Base-by-base conservation (phyloP, 2,797 vertebrate species). In the Enteromius trimaculatus region DNA sequence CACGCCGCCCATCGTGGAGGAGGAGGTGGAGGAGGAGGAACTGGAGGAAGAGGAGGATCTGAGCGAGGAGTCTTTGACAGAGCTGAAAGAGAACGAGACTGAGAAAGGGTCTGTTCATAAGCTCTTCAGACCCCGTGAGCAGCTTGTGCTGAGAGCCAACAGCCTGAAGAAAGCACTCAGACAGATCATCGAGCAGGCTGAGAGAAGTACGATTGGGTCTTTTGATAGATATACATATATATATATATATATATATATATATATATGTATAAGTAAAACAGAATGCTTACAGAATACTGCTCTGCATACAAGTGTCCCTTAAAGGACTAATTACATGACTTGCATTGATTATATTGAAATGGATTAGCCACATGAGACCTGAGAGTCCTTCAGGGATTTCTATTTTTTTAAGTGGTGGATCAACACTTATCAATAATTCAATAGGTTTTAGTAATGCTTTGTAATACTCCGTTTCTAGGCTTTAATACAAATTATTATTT, bases 151-250 rank as follows among this genome's bases (percentile, higher is more conserved):
- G 14, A 90, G 98, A 44, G 98, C 98, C 82, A 97, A 99, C 93
- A 99, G 98, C 87, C 93, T 99, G 92, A 99, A 99, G 94, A 99
- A 99, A 88, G 98, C 97, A 0, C 95, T 99, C 79, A 93, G 97
- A 79, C 97, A 98, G 91, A 97, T 99, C 91, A 98, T 99, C 39
- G 96, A 98, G 86, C 97, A 99, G 92, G 96, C 97, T 0, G 96
- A 96, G 92, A 97, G 96, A 96, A 97, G 98, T 99, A 90, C 83
- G 71, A 17, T 23, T 19, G 21, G 4, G 69, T 42, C 31, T 77
- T 77, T 58, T 39, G 13, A 77, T 42, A 31, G 29, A 60, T 23
- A 26, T 1, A 60, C 4, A n/a, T 42, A 10, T 39, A 39, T 39
- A 39, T 39, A 3, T 34, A 34, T 3, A n/a, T n/a, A 60, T 23